Evolutionary conservation across 2,797 vertebrate genomes (phyloP), one percentile per base, ranked within the genome.

Genomic region (Coendou prehensilis): DNA sequence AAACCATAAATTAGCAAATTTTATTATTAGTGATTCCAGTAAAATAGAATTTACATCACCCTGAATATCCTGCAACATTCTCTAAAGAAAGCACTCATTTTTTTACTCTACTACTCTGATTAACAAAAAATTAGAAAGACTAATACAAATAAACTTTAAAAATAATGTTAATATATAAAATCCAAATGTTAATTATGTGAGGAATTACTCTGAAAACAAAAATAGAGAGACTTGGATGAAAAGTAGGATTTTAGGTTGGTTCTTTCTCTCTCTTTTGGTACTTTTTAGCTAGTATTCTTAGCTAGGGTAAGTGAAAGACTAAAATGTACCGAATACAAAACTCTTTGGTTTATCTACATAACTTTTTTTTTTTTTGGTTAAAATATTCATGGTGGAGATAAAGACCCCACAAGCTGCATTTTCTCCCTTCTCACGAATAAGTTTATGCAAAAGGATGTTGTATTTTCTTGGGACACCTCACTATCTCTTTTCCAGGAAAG

Each of bases 21-120:
- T 33, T 88, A 57, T 87, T 64, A 85, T 94, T 93, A 64, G 59
- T 52, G 81, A 41, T 80, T 96, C 57, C 33, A 45, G 56, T 92
- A 93, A 97, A 79, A 75, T n/a, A 54, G 61, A 87, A 73, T 85
- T 95, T 87, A 52, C 9, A 76, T 76, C 45, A 64, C 14, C 1
- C 2, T 82, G 6, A 5, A n/a, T 69, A 63, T 78, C 50, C 84
- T 87, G 14, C 47, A 94, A 23, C 1, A 57, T 4, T 73, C 18
- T 92, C 28, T 61, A 56, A 85, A 79, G 67, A 67, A 71, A 87
- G 7, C 30, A n/a, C 1, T 41, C 0, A 10, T 26, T 69, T 75
- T 84, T 45, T 63, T 86, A 61, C 4, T 92, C 0, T 47, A 52
- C 30, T 6, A 54, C 2, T 56, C 54, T 78, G 6, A 86, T 50